Conservation (phyloP, 2,888 invertebrate genomes). For the Tridacna gigas region DNA sequence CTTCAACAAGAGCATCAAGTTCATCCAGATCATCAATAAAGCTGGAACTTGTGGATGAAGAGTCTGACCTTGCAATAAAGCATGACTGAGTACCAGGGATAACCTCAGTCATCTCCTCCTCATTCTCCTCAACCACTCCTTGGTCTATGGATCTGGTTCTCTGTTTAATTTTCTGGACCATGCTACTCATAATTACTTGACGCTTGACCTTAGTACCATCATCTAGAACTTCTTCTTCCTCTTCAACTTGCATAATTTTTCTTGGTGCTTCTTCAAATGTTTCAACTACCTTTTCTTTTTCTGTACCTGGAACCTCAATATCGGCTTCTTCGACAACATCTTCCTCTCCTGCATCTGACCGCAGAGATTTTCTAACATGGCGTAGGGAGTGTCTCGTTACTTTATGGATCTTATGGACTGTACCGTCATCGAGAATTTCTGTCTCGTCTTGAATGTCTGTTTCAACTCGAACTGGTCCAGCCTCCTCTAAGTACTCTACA, state of each 20-base stretch:
- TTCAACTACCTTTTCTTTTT: constrained; percentile 63
- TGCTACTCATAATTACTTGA: constrained; percentile 77
- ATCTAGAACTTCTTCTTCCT: constrained; percentile 75
- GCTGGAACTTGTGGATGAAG: constrained; percentile 55
- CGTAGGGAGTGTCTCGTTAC: constrained; percentile 72
- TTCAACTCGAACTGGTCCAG: constrained; percentile 70
- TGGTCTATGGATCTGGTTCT: constrained; percentile 76
- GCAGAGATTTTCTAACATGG: constrained; percentile 68
- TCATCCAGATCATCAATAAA: constrained; percentile 68
- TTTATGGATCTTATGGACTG: constrained; percentile 72
- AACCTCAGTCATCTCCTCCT: constrained; percentile 78
- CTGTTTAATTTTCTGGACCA: constrained; percentile 78
- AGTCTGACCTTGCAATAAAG: constrained; percentile 68
- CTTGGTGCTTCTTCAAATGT: constrained; percentile 73
- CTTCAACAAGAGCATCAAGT: constrained; percentile 62
- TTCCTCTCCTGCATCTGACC: constrained; percentile 72
- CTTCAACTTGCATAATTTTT: constrained; percentile 70
- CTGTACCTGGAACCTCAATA: constrained; percentile 65
- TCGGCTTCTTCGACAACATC: constrained; percentile 71
- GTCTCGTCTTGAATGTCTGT: constrained; percentile 73
- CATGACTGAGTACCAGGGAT: constrained; percentile 79
- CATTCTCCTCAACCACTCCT: constrained; percentile 66
- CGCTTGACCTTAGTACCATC: constrained; percentile 78
- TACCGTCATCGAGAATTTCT: constrained; percentile 79
- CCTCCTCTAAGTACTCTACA: constrained; percentile 70